phyloP scores from a whole-genome alignment of 2,888 invertebrate species.

The Limulus polyphemus region DNA sequence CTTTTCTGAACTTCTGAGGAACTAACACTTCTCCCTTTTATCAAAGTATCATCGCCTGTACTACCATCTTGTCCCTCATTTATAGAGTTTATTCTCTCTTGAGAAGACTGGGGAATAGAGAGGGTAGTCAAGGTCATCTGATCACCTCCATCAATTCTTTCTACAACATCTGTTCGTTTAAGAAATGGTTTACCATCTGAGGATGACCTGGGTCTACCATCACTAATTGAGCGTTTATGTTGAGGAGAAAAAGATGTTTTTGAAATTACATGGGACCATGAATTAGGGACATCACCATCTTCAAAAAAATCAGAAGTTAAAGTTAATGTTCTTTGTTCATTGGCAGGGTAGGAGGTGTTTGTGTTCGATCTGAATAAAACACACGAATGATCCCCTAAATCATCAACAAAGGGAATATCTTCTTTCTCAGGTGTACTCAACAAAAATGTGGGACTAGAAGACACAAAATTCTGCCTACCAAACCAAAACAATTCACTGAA shows the following conservation, averaged over 20 bases:
- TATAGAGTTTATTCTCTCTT: background rate
- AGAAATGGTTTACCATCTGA: background rate
- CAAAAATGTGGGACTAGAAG: background rate
- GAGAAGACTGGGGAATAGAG: background rate
- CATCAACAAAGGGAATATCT: too few species aligned
- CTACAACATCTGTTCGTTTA: too few species aligned
- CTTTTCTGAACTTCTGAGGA: constrained; percentile 19
- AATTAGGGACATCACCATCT: background rate
- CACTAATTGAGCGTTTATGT: background rate
- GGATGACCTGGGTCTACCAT: background rate
- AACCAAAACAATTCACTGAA: constrained; percentile 9
- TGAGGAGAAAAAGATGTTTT: background rate
- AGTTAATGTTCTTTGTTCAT: background rate
- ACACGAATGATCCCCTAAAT: background rate
- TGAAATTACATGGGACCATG: background rate
- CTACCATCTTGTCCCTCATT: background rate
- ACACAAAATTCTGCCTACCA: constrained; percentile 5
- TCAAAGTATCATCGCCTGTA: background rate
- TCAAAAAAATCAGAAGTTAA: too few species aligned
- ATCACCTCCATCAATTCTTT: background rate
- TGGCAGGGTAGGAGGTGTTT: background rate
- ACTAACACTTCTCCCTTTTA: constrained; percentile 22
- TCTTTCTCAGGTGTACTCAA: too few species aligned
- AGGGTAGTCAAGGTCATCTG: constrained; percentile 4
- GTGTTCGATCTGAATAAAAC: background rate